A percentile compares a stretch with the other conserved stretches of the same genome.
These are phyloP conservation scores for Drosophila guanche DNA, from an alignment of 1,140 invertebrate species.

Conservation along the genomic window DNA sequence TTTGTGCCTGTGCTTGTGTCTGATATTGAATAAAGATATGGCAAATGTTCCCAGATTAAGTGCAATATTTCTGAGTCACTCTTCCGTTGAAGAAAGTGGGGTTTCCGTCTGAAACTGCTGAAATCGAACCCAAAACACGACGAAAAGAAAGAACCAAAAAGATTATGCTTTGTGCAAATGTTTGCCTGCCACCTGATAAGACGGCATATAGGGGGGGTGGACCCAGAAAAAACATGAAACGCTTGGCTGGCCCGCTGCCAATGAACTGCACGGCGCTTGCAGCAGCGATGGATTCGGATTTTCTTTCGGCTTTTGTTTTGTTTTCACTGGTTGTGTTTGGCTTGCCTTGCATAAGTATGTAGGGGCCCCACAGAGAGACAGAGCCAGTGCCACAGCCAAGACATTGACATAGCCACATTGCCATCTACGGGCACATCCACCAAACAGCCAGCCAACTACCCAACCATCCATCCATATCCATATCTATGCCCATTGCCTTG, in stretches of 20 bases:
- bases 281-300: slow-evolving; percentile 34
- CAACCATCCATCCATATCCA: background rate
- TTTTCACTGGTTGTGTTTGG: slow-evolving; percentile 19
- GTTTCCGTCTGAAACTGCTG: slow-evolving; percentile 1
- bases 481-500: slow-evolving; percentile 26
- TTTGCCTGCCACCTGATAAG: slow-evolving; percentile 18
- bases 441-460: background rate
- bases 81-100: slow-evolving; percentile 30
- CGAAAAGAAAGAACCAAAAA: slow-evolving; percentile 38
- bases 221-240: slow-evolving; percentile 35
- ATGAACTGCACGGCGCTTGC: slow-evolving; percentile 43
- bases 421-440: slow-evolving; percentile 12
- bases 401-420: slow-evolving; percentile 46
- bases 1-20: slow-evolving; percentile 3
- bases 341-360: slow-evolving; percentile 46
- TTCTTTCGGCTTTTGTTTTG: slow-evolving; percentile 45
- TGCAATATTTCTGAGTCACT: slow-evolving; percentile 13
- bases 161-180: slow-evolving; percentile 24
- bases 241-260: slow-evolving; percentile 52
- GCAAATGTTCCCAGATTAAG: slow-evolving; percentile 4
- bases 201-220: background rate
- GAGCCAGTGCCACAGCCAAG: slow-evolving; percentile 17
- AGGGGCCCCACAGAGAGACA: slow-evolving; percentile 2
- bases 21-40: slow-evolving; percentile 12
- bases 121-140: slow-evolving; percentile 29